Evolutionary conservation across 2,888 invertebrate species (phyloP).

Genomic region (Drosophila paranaensis): DNA sequence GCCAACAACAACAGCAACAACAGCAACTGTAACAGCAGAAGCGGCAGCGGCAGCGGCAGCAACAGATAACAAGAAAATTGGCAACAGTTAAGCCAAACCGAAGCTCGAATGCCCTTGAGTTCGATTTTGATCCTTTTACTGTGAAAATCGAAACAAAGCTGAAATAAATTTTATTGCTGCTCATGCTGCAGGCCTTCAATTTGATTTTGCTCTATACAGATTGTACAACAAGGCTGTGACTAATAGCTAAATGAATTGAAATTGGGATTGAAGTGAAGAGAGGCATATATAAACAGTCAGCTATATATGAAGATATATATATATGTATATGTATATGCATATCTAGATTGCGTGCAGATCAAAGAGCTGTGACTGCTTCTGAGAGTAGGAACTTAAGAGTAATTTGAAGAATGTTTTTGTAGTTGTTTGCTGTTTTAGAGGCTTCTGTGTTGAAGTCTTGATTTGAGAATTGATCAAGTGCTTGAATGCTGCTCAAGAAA

Average conservation of each 20-base stretch:
- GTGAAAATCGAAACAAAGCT: not conserved
- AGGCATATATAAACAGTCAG: no score
- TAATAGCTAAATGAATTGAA: not conserved
- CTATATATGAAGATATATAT: not conserved
- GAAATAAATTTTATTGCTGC: not conserved
- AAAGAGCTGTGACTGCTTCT: no score
- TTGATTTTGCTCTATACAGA: not conserved
- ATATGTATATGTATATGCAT: not conserved
- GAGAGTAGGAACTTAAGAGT: no score
- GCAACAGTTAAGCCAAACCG: conserved; percentile 6
- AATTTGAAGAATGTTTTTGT: no score
- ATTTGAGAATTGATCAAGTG: no score
- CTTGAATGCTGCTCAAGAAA: no score
- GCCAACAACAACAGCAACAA: conserved; percentile 39
- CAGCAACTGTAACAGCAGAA: conserved; percentile 55
- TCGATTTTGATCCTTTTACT: conserved; percentile 6
- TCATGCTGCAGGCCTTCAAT: not conserved
- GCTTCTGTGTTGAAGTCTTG: no score
- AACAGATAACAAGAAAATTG: conserved; percentile 57
- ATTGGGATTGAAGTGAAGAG: not conserved
- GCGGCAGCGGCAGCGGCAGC: conserved; percentile 45
- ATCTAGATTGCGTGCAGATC: no score
- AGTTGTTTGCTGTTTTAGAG: no score
- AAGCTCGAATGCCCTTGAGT: conserved; percentile 36
- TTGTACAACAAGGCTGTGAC: conserved; percentile 2